These are phyloP conservation scores for Parambassis ranga DNA, from an alignment of 2,797 vertebrate genomes.

Conservation along the genomic window DNA sequence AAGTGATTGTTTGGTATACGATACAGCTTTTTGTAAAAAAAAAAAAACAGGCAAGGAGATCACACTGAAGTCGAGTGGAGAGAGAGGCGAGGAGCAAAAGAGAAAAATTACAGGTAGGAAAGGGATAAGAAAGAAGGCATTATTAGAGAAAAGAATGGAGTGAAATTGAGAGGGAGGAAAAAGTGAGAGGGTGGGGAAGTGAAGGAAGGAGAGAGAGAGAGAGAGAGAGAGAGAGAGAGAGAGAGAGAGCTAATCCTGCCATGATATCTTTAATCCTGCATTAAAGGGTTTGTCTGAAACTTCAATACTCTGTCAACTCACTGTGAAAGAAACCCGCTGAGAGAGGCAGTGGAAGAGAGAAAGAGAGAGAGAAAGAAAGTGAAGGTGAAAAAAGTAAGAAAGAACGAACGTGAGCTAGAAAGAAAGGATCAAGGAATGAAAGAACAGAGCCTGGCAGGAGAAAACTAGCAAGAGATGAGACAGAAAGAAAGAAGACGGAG, in stretches of 20 bases:
- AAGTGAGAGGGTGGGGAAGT: constrained; percentile 22
- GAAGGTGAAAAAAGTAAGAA: constrained; percentile 2
- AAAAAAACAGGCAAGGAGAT: too few relatives aligned
- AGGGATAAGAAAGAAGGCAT: constrained; percentile 46
- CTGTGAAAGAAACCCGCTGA: constrained; percentile 61
- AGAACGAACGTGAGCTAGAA: not conserved
- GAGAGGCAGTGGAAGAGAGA: constrained; percentile 26
- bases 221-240: constrained; percentile 26
- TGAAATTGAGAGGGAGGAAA: constrained; percentile 46
- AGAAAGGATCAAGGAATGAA: not conserved
- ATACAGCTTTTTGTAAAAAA: constrained; percentile 33
- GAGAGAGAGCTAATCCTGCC: constrained; percentile 66
- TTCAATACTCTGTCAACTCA: constrained; percentile 71
- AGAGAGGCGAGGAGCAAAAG: constrained; percentile 7
- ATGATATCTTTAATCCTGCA: constrained; percentile 79
- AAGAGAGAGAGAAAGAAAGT: not conserved
- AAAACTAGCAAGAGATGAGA: constrained; percentile 11
- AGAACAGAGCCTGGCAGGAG: not conserved
- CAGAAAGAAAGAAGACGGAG: constrained; percentile 6
- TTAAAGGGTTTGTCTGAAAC: constrained; percentile 76
- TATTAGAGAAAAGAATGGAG: constrained; percentile 50
- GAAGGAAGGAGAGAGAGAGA: constrained; percentile 29
- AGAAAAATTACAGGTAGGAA: constrained; percentile 41
- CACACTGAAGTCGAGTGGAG: constrained; percentile 28
- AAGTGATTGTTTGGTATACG: constrained; percentile 34